phyloP scores from a whole-genome alignment of 2,888 invertebrate genomes.

The Drosophila recens region DNA sequence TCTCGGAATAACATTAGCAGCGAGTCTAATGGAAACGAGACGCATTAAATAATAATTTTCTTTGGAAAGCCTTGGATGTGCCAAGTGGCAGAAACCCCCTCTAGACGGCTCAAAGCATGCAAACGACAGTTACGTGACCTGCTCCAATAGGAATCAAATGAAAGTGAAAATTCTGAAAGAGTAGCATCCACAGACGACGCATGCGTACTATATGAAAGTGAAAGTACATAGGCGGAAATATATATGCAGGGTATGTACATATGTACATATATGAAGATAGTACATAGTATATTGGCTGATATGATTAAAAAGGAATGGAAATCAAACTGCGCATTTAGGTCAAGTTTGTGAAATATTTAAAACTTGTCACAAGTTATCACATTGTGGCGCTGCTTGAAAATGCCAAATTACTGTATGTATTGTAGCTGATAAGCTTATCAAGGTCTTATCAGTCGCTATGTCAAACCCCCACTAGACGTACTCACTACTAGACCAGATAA shows the following conservation, averaged over 20 bases:
- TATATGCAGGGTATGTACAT: slow-evolving; percentile 1
- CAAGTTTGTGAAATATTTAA: slow-evolving; percentile 57
- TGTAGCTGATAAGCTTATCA: slow-evolving; percentile 55
- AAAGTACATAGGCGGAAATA: slow-evolving; percentile 60
- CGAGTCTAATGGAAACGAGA: slow-evolving; percentile 10
- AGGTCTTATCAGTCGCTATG: slow-evolving; percentile 1
- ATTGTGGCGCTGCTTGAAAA: slow-evolving; percentile 21
- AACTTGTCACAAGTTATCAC: slow-evolving; percentile 24
- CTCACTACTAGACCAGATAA: slow-evolving; percentile 28
- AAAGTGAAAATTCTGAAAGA: slow-evolving; percentile 21
- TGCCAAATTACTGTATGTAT: slow-evolving; percentile 33
- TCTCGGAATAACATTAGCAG: slow-evolving; percentile 35
- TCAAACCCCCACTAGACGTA: slow-evolving; percentile 72
- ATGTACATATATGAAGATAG: slow-evolving; percentile 1
- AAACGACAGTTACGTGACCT: slow-evolving; percentile 42
- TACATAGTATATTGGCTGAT: not conserved
- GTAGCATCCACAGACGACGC: slow-evolving; percentile 42
- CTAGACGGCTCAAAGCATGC: slow-evolving; percentile 36
- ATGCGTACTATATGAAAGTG: slow-evolving; percentile 66
- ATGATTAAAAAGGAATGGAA: slow-evolving; percentile 8
- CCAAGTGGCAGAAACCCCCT: not conserved
- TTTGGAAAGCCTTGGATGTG: not conserved
- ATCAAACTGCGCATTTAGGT: slow-evolving; percentile 74
- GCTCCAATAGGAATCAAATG: slow-evolving; percentile 14
- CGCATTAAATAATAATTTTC: slow-evolving; percentile 26